phyloP scores from a whole-genome alignment of 2,113 vertebrate genomes.

The Synodontis membranacea region DNA sequence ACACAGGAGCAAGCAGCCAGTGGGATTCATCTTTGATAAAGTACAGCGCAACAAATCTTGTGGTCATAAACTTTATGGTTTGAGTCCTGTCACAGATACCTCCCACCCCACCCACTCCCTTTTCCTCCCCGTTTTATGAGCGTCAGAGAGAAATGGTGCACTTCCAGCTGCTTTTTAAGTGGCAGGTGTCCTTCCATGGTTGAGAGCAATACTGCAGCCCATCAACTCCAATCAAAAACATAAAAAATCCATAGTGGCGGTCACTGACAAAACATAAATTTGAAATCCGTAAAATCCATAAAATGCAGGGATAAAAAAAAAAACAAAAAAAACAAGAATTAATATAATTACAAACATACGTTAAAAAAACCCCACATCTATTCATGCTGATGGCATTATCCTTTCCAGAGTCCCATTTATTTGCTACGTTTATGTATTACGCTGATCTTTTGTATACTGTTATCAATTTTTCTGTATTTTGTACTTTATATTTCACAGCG shows the following conservation, averaged over 20 bases:
- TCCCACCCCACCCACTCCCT: constrained; percentile 23
- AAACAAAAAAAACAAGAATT: no score
- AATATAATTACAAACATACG: constrained; percentile 5
- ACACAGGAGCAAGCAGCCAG: constrained; percentile 30
- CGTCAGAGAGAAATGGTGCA: constrained; percentile 57
- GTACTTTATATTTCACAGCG: neutral
- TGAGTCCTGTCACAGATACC: constrained; percentile 66
- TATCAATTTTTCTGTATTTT: neutral
- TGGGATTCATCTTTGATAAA: constrained; percentile 70
- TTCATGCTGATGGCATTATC: neutral
- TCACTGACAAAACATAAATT: constrained; percentile 59
- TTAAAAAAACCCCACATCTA: neutral
- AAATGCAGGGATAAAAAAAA: no score
- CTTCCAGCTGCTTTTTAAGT: constrained; percentile 60
- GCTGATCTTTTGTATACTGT: no score
- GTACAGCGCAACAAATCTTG: constrained; percentile 68
- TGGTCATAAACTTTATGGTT: constrained; percentile 68
- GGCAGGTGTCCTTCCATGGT: constrained; percentile 66
- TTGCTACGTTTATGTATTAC: neutral
- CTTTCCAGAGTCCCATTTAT: neutral
- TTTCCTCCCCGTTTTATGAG: constrained; percentile 54
- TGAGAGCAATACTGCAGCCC: constrained; percentile 41
- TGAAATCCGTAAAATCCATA: constrained; percentile 48
- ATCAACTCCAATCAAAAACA: constrained; percentile 47
- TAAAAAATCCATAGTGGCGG: constrained; percentile 56